These are phyloP conservation scores for Orycteropus afer DNA, from an alignment of 2,113 vertebrate species.

Conservation along the genomic window DNA sequence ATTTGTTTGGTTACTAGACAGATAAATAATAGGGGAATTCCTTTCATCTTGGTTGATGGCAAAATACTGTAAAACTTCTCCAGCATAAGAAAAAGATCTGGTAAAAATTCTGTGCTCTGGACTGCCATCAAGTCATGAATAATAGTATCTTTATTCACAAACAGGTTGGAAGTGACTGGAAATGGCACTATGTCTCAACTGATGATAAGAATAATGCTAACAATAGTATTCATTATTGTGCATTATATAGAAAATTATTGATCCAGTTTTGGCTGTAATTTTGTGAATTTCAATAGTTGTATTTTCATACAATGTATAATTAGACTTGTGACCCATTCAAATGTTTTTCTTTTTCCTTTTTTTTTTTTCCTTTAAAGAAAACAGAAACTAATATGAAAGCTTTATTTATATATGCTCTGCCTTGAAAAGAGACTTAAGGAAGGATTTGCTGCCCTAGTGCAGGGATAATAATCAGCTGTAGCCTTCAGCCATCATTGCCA, in stretches of 20 bases:
- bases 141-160: background rate
- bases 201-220: background rate
- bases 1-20: background rate
- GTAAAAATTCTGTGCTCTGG: background rate
- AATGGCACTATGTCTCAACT: background rate
- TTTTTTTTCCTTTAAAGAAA: background rate
- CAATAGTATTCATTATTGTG: background rate
- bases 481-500: background rate
- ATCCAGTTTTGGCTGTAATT: background rate
- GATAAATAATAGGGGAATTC: background rate
- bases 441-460: background rate
- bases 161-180: background rate
- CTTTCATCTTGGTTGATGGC: background rate
- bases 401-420: background rate
- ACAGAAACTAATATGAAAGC: background rate
- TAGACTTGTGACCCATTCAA: background rate
- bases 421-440: background rate
- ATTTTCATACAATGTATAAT: background rate
- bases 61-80: background rate
- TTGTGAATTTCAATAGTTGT: constrained; percentile 14
- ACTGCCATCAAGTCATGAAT: background rate
- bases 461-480: background rate
- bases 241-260: constrained; percentile 19
- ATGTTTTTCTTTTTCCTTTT: background rate
- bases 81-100: background rate